These are phyloP conservation scores for Hirtodrosophila histrioides DNA, from an alignment of 2,888 invertebrate genomes.

Conservation along the genomic window DNA sequence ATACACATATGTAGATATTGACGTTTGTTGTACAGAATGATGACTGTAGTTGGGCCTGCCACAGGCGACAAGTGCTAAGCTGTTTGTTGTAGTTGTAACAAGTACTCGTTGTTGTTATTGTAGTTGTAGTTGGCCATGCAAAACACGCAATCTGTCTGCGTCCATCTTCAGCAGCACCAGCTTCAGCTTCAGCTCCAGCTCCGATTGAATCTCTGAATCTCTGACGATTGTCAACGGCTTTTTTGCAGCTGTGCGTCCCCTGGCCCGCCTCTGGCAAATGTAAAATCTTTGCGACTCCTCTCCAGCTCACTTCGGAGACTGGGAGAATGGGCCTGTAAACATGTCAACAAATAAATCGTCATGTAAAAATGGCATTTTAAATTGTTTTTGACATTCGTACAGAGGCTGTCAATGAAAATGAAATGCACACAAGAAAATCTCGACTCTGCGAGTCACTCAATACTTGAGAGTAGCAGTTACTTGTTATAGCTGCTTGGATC, in stretches of 20 bases:
- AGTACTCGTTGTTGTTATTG: conserved; percentile 23
- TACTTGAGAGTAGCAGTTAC: conserved; percentile 36
- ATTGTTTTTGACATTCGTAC: conserved; percentile 82
- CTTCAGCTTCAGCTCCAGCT: conserved; percentile 11
- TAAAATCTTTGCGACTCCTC: conserved; percentile 45
- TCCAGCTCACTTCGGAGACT: conserved; percentile 18
- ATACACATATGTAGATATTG: no score
- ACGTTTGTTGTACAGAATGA: no score
- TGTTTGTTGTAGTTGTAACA: conserved; percentile 24
- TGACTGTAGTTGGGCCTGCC: conserved; percentile 35
- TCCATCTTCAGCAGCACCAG: conserved; percentile 58
- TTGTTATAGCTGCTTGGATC: conserved; percentile 30
- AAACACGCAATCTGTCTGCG: conserved; percentile 72
- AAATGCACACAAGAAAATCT: conserved; percentile 68
- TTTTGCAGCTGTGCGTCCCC: conserved; percentile 41
- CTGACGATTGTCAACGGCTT: conserved; percentile 47
- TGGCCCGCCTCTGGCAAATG: conserved; percentile 32
- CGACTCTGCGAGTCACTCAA: conserved; percentile 49
- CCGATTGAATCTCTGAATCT: conserved; percentile 40
- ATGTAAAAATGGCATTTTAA: conserved; percentile 82
- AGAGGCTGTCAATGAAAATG: conserved; percentile 75
- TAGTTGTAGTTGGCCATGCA: conserved; percentile 47
- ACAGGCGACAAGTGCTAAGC: conserved; percentile 55
- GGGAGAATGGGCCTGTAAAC: conserved; percentile 58
- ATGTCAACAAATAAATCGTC: conserved; percentile 81